Base-by-base conservation (phyloP, 2,797 vertebrate species). In the Neostethus bicornis region DNA sequence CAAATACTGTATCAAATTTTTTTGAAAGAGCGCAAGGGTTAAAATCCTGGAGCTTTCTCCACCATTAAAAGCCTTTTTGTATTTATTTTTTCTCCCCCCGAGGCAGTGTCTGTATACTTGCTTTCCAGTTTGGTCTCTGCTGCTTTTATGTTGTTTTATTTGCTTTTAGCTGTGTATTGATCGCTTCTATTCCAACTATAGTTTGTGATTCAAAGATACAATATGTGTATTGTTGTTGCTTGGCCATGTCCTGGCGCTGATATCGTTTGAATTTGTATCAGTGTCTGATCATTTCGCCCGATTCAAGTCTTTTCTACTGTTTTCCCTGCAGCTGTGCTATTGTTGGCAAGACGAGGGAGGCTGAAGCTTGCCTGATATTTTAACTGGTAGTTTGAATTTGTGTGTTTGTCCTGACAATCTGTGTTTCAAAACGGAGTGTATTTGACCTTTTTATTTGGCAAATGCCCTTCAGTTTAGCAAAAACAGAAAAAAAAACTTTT, bases 131-230 rank as follows among this genome's bases (percentile, higher is more conserved):
- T 68, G 68, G 51, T 79, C 66, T 19, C 49, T 43, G 51, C 71
- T 28, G 51, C 39, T 53, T 73, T 75, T 64, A 69, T 64, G 65
- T 75, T 59, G 61, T 60, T 73, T 62, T 61, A 79, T 81, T 70
- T 75, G 69, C 61, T 77, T 77, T 70, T 53, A 75, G 76, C 52
- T 24, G 35, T 19, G 62, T 81, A 80, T 84, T 66, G 80, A 85
- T 79, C 64, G 59, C 34, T 60, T 17, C 45, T 54, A 38, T 61
- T 84, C 61, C 57, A 49, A 31, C 58, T 48, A 57, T 56, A 75
- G 65, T 77, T 53, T 81, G 57, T 59, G 49, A 78, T 66, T 81
- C 73, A 71, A 64, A 70, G 54, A 75, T 45, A 75, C 29, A 1
- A 68, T 39, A 44, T 63, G 37, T 57, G 25, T 38, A 17, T 45